A percentile compares a stretch with the other conserved stretches of the same genome.
Conservation (phyloP, 2,113 vertebrate genomes). For the Periophthalmodon schlosseri region DNA sequence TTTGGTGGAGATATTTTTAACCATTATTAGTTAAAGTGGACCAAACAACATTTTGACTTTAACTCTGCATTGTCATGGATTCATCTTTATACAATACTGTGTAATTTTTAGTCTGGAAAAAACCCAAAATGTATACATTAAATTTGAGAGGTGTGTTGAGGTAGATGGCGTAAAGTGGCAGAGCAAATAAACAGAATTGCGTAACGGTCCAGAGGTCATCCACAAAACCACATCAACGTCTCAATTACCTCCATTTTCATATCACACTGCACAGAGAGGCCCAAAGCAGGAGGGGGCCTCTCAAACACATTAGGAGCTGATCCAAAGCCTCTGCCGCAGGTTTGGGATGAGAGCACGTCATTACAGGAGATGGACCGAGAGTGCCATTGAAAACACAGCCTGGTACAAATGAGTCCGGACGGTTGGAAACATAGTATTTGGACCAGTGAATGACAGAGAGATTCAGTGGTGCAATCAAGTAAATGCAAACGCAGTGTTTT, state of each 20-base stretch:
- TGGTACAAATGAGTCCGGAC: constrained; percentile 45
- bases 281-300: constrained; percentile 21
- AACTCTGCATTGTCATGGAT: not conserved
- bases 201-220: constrained; percentile 30
- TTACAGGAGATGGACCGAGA: constrained; percentile 54
- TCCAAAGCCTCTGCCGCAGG: constrained; percentile 46
- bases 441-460: constrained; percentile 28
- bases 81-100: not conserved
- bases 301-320: constrained; percentile 44
- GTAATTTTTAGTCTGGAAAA: not conserved
- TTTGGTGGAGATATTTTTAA: not conserved
- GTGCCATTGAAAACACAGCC: constrained; percentile 28
- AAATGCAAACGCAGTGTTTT: not conserved
- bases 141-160: not conserved
- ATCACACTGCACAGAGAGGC: constrained; percentile 36
- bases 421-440: constrained; percentile 45
- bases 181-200: constrained; percentile 14
- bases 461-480: not conserved
- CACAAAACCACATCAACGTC: constrained; percentile 47
- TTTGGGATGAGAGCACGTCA: constrained; percentile 56
- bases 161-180: constrained; percentile 1
- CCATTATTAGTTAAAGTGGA: not conserved
- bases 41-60: not conserved
- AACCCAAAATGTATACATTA: not conserved
- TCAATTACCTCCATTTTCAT: constrained; percentile 63